A percentile compares a stretch with the other conserved stretches of the same genome.
Evolutionary conservation across 2,113 vertebrate species (phyloP).

Genomic region (Hippocampus guttulatus): DNA sequence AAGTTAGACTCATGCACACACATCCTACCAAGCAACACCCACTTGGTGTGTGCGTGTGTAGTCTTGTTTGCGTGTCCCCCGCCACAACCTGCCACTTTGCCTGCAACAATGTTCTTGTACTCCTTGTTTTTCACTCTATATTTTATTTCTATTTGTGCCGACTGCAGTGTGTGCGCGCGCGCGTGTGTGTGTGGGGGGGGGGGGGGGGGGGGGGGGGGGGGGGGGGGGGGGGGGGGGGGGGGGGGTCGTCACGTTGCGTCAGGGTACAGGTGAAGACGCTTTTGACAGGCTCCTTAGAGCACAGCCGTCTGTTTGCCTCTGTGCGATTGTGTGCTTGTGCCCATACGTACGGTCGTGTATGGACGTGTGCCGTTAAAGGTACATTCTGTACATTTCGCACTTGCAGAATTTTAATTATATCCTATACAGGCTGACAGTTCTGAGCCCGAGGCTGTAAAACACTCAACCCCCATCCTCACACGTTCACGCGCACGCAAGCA

Average conservation of each 20-base stretch:
- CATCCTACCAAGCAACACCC: neutral
- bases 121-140: neutral
- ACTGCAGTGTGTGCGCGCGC: neutral
- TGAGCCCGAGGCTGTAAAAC: constrained; percentile 23
- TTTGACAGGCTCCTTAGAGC: constrained; percentile 10
- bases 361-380: neutral
- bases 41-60: neutral
- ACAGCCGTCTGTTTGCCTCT: neutral
- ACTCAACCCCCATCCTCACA: constrained; percentile 13
- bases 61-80: neutral
- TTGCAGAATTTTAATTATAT: constrained; percentile 25
- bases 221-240: neutral
- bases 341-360: neutral
- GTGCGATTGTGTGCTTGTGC: neutral
- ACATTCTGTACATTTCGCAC: neutral
- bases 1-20: neutral
- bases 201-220: too few species aligned
- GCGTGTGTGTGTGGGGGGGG: neutral
- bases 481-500: constrained; percentile 9
- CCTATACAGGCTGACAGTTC: constrained; percentile 38
- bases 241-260: too few species aligned
- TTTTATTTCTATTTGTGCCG: neutral
- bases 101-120: neutral
- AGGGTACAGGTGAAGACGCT: neutral
- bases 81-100: neutral